These are phyloP conservation scores for Xiphias gladius DNA, from an alignment of 2,113 vertebrate species.

Conservation along the genomic window DNA sequence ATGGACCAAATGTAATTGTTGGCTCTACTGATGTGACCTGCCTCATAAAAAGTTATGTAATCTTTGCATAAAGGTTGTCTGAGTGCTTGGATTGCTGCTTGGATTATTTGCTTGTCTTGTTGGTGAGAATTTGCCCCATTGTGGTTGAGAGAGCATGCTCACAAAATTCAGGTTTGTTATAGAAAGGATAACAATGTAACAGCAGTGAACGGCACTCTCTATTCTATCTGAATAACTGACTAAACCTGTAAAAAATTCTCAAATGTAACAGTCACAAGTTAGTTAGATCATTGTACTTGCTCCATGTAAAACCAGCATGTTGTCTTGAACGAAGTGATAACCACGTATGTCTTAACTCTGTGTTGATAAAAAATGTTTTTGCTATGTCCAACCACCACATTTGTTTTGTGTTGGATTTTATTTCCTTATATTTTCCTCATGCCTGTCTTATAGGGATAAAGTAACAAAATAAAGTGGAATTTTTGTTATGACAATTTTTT, in stretches of 20 bases:
- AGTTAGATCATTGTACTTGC: not conserved
- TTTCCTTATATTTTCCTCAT: conserved; percentile 14
- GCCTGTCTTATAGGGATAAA: conserved; percentile 10
- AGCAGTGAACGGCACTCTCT: not conserved
- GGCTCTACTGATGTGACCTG: not conserved
- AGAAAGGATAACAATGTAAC: not conserved
- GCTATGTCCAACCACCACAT: not conserved
- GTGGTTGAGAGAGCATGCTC: not conserved
- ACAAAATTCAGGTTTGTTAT: not conserved
- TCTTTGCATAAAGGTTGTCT: not conserved
- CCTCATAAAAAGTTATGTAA: not conserved
- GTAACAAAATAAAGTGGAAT: not conserved
- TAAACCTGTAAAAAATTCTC: not conserved
- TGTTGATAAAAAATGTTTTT: not conserved
- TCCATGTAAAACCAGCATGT: not conserved
- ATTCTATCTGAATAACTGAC: not conserved
- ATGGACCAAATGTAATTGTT: not conserved
- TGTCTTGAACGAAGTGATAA: not conserved
- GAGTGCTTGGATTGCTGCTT: not conserved
- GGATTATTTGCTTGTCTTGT: not conserved
- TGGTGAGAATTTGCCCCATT: not conserved
- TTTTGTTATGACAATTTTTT: not conserved
- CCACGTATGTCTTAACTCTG: not conserved
- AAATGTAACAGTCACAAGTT: not conserved
- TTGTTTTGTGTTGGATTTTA: conserved; percentile 4